phyloP scores from a whole-genome alignment of 2,797 vertebrate genomes.

The Aldrovandia affinis region DNA sequence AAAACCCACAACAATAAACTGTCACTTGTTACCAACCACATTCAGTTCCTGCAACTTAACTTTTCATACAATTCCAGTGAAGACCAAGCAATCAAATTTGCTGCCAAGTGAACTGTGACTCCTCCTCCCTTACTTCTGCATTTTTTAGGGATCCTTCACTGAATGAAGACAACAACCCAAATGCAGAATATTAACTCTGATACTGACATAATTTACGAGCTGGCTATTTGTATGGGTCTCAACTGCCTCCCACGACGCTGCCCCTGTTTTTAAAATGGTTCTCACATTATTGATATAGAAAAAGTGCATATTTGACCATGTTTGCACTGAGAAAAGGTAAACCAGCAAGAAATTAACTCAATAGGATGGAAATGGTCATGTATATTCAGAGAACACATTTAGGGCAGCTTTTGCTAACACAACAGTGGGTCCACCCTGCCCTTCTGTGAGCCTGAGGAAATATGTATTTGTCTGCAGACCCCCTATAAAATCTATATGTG shows the following conservation, averaged over 20 bases:
- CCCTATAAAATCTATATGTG: neutral
- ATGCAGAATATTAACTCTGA: neutral
- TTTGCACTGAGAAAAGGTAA: too few relatives aligned
- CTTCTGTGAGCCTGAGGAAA: neutral
- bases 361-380: neutral
- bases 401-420: neutral
- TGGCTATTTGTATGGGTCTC: neutral
- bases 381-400: neutral
- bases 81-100: neutral
- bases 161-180: neutral
- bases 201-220: neutral
- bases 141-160: neutral
- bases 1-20: slow-evolving; percentile 28
- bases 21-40: slow-evolving; percentile 23
- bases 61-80: neutral
- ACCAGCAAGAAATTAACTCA: neutral
- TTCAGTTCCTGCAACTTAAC: slow-evolving; percentile 1
- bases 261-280: neutral
- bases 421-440: neutral
- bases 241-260: neutral
- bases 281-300: neutral
- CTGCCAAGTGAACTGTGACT: neutral
- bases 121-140: neutral
- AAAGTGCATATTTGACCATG: neutral
- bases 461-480: neutral